Evolutionary conservation across 2,888 invertebrate species (phyloP).

Genomic region (Acleris literana): DNA sequence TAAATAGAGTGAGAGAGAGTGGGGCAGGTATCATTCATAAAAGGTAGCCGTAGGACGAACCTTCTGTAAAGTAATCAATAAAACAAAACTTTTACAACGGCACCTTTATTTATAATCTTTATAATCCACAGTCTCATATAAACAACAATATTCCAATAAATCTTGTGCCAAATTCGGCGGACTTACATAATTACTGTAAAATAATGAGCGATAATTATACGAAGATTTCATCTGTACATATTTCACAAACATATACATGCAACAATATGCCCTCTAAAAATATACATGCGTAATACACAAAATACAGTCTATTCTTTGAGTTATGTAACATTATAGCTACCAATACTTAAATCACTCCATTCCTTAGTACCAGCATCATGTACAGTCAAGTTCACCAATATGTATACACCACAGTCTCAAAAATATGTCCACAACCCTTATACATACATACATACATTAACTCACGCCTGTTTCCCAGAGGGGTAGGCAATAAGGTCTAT

Average conservation of each 20-base stretch:
- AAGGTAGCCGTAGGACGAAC: no score
- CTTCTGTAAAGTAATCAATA: not conserved
- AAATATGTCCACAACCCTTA: no score
- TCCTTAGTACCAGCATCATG: no score
- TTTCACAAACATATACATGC: constrained; percentile 32
- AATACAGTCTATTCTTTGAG: constrained; percentile 30
- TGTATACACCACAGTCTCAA: no score
- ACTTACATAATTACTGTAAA: constrained; percentile 11
- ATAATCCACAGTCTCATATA: constrained; percentile 13
- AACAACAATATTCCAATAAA: constrained; percentile 30
- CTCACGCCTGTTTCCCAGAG: no score
- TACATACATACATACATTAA: no score
- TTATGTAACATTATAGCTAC: constrained; percentile 15
- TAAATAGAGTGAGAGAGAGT: no score
- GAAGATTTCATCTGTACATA: constrained; percentile 29
- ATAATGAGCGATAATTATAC: constrained; percentile 7
- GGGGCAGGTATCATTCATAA: no score
- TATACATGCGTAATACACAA: constrained; percentile 29
- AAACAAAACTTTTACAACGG: constrained; percentile 22
- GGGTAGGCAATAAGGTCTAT: no score
- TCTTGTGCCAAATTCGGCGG: constrained; percentile 16
- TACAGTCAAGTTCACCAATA: no score
- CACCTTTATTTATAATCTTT: constrained; percentile 20
- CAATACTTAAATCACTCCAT: not conserved
- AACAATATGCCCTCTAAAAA: constrained; percentile 32